Conservation (phyloP, 2,888 invertebrate species). For the Pyralis farinalis region DNA sequence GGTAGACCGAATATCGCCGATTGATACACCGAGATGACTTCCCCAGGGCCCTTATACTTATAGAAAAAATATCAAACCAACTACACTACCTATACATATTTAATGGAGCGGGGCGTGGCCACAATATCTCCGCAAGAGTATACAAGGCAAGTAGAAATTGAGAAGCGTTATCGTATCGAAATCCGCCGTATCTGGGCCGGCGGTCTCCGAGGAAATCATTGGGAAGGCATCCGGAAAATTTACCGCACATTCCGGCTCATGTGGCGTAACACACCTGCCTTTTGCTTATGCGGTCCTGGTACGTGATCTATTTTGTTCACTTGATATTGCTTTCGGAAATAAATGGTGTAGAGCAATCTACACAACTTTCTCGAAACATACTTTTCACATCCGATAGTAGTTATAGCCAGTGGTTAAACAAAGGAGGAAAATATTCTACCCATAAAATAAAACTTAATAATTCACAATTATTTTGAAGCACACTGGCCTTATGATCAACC, state of each 20-base stretch:
- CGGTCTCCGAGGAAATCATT: slow-evolving; percentile 89
- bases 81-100: slow-evolving; percentile 59
- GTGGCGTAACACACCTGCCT: slow-evolving; percentile 73
- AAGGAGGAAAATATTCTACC: too few species aligned
- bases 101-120: slow-evolving; percentile 63
- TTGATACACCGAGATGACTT: slow-evolving; percentile 61
- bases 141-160: slow-evolving; percentile 67
- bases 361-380: too few species aligned
- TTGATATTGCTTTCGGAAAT: slow-evolving; percentile 43
- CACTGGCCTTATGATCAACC: too few species aligned
- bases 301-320: slow-evolving; percentile 61
- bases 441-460: too few species aligned
- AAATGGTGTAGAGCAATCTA: too few species aligned
- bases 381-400: too few species aligned
- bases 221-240: slow-evolving; percentile 87
- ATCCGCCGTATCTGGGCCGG: slow-evolving; percentile 77
- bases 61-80: slow-evolving; percentile 47
- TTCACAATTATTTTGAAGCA: too few species aligned
- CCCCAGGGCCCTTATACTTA: slow-evolving; percentile 44
- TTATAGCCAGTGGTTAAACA: too few species aligned
- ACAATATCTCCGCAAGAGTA: slow-evolving; percentile 49
- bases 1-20: slow-evolving; percentile 53
- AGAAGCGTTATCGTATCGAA: slow-evolving; percentile 79
- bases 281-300: slow-evolving; percentile 61
- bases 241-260: slow-evolving; percentile 78